These are phyloP conservation scores for Azorinus chamasolen DNA, from an alignment of 2,888 invertebrate species.

Conservation along the genomic window DNA sequence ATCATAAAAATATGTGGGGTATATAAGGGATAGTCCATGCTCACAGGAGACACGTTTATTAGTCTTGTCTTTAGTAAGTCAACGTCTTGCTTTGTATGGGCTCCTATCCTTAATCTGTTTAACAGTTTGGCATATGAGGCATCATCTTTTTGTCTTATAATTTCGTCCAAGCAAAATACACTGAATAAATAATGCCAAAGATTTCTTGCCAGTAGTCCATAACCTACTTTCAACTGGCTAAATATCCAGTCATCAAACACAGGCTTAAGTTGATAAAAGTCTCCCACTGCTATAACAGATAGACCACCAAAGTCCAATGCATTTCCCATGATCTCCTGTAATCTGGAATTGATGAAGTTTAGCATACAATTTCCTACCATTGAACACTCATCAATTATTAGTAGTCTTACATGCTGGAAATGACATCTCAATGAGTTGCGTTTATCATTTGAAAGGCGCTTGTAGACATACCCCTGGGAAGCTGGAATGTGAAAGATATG, in stretches of 20 bases:
- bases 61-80: constrained; percentile 7
- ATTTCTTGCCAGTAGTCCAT: constrained; percentile 43
- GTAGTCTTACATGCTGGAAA: no score
- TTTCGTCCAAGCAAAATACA: constrained; percentile 45
- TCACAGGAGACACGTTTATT: not conserved
- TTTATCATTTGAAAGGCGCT: no score
- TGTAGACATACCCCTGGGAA: no score
- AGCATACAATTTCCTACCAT: no score
- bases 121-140: constrained; percentile 51
- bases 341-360: no score
- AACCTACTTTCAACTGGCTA: not conserved
- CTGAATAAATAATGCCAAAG: constrained; percentile 44
- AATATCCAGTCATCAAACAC: constrained; percentile 56
- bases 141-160: constrained; percentile 54
- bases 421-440: no score
- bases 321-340: constrained; percentile 36
- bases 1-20: constrained; percentile 39
- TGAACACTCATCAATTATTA: no score
- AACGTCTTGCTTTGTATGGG: constrained; percentile 20
- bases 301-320: constrained; percentile 49
- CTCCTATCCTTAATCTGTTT: constrained; percentile 28
- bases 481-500: no score
- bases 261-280: constrained; percentile 58
- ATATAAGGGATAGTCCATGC: constrained; percentile 19
- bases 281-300: constrained; percentile 47